Base-by-base conservation (phyloP, 1,140 invertebrate genomes). In the Neoseiulus cucumeris region DNA sequence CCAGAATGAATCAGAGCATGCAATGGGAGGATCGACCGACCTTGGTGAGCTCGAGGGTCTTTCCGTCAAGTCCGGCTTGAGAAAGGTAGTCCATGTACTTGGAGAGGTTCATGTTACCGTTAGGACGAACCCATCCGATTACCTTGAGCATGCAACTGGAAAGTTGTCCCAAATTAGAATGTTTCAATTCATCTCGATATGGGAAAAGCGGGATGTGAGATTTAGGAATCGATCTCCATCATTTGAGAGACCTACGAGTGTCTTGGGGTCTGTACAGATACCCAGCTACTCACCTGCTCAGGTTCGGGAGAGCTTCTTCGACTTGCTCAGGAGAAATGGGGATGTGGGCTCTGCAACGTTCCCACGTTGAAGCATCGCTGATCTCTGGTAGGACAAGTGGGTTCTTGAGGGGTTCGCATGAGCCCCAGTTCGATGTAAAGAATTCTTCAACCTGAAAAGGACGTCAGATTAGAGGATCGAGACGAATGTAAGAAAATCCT, bases 31-130 rank as follows among this genome's bases (percentile, higher is more conserved):
- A 9, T 18, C 12, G 5, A 5, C 51, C 17, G 17, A 59, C 51
- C 51, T 59, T 59, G 14, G 51, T 59, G 25, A 59, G 51, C 17
- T 59, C 51, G 14, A 59, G 51, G 51, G 51, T 59, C 22, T 59
- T 59, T 25, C 33, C 51, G 22, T 59, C 51, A 25, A 59, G 51
- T 25, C 51, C 51, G 14, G 51, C 51, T 33, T 59, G 51, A 25
- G 51, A 59, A 9, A 59, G 51, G 51, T 59, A 59, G 22, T 59
- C 51, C 51, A 59, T 59, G 22, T 59, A 59, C 51, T 59, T 59
- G 25, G n/a, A 18, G 14, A 59, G 22, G 51, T 59, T 59, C 51
- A 59, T 59, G 51, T 59, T 59, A 2, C 51, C 51, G 22, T 59
- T 59, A 20, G 51, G 25, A 5, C 51, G 51, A n/a, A 59, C 51